phyloP scores from a whole-genome alignment of 2,888 invertebrate species.

The Lasioglossum marginatum region DNA sequence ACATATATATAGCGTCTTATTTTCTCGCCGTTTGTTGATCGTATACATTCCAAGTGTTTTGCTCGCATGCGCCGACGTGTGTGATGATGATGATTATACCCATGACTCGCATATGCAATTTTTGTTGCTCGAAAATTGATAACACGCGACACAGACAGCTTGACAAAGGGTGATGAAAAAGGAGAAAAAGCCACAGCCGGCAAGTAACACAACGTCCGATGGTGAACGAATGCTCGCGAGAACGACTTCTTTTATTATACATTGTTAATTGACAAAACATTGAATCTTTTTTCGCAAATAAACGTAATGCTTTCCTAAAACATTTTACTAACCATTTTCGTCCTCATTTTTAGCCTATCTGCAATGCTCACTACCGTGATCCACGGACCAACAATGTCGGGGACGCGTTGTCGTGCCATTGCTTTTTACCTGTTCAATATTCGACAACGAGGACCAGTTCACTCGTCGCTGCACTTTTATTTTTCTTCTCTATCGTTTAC shows the following conservation, averaged over 20 bases:
- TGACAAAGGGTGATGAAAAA: constrained; percentile 75
- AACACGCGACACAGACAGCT: constrained; percentile 72
- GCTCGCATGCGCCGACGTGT: constrained; percentile 8
- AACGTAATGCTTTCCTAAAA: constrained; percentile 82
- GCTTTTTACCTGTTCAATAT: constrained; percentile 1
- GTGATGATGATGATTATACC: constrained; percentile 9
- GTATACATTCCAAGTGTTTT: constrained; percentile 1
- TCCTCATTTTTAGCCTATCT: constrained; percentile 61
- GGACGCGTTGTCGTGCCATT: constrained; percentile 23
- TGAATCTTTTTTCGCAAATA: constrained; percentile 79
- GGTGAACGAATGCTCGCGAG: constrained; percentile 62
- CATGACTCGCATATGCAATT: constrained; percentile 14
- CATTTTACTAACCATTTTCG: constrained; percentile 80
- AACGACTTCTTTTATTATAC: constrained; percentile 65
- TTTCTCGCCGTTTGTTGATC: constrained; percentile 21
- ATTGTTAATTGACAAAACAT: constrained; percentile 76
- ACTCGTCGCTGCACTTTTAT: neutral
- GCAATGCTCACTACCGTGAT: neutral
- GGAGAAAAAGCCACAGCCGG: constrained; percentile 58
- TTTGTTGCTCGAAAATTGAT: constrained; percentile 11
- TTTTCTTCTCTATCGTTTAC: neutral
- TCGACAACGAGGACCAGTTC: neutral
- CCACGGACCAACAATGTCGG: constrained; percentile 13
- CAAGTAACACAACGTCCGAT: constrained; percentile 47
- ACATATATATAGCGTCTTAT: constrained; percentile 18